Conservation (phyloP, 2,113 vertebrate species). For the Gulo gulo region DNA sequence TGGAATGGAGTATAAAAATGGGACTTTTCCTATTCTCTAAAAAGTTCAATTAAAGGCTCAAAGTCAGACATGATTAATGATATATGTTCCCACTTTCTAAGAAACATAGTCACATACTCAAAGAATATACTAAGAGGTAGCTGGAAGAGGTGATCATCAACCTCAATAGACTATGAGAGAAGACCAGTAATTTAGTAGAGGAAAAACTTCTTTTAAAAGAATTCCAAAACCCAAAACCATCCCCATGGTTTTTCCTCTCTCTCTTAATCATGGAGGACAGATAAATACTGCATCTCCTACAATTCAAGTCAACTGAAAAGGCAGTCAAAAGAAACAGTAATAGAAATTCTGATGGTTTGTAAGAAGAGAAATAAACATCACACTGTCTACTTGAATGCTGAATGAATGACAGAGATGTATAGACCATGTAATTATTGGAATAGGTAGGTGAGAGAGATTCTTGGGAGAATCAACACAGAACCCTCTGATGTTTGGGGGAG, state of each 20-base stretch:
- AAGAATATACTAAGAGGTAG: background rate
- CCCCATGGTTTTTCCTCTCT: background rate
- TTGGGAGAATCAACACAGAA: background rate
- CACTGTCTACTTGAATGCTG: background rate
- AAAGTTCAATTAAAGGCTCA: background rate
- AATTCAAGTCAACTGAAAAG: background rate
- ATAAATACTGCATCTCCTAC: background rate
- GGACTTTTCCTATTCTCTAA: background rate
- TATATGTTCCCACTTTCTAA: background rate
- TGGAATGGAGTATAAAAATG: background rate
- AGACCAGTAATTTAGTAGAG: background rate
- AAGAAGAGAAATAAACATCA: background rate
- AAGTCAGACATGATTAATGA: background rate
- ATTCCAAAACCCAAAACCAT: background rate
- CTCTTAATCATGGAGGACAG: background rate
- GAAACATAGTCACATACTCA: background rate
- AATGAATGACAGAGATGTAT: background rate
- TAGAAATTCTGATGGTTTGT: background rate
- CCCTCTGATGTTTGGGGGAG: background rate
- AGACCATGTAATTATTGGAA: background rate
- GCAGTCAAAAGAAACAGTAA: background rate
- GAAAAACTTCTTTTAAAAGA: background rate
- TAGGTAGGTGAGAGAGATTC: background rate
- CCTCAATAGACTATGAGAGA: background rate
- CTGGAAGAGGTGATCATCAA: background rate